Conservation (phyloP, 2,113 vertebrate genomes). For the Trematomus loennbergii region DNA sequence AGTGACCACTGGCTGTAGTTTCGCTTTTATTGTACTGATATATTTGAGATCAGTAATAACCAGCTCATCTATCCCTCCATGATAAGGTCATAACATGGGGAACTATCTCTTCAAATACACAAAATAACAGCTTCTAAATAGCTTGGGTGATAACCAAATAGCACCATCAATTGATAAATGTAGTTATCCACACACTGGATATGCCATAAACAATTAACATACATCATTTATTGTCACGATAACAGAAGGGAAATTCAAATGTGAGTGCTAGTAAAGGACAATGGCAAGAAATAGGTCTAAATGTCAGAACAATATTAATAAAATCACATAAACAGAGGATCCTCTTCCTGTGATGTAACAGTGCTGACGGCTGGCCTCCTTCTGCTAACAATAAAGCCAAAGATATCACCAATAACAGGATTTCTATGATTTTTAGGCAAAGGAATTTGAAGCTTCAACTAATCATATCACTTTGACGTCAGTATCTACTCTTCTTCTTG, state of each 20-base stretch:
- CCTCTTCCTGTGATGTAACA: background rate
- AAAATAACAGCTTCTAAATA: background rate
- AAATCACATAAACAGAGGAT: background rate
- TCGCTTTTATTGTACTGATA: background rate
- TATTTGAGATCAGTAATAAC: background rate
- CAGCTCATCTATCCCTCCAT: background rate
- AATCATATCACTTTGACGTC: background rate
- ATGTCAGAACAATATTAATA: background rate
- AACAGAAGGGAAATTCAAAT: constrained; percentile 18
- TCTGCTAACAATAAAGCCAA: background rate
- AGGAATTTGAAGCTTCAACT: constrained; percentile 24
- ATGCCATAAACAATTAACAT: constrained; percentile 9
- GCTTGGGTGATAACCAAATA: constrained; percentile 1
- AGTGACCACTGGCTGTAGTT: background rate
- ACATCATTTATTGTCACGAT: constrained; percentile 4
- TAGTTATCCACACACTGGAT: background rate
- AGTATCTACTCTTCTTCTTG: background rate
- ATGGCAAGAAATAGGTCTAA: background rate
- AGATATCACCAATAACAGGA: background rate
- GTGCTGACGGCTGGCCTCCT: background rate
- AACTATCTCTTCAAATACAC: background rate
- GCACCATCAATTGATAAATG: background rate
- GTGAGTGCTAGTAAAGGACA: background rate
- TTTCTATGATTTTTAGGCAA: background rate
- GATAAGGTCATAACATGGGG: background rate